A percentile compares a stretch with the other conserved stretches of the same genome.
Evolutionary conservation across 2,888 invertebrate genomes (phyloP).

Genomic region (Prosapia bicincta): DNA sequence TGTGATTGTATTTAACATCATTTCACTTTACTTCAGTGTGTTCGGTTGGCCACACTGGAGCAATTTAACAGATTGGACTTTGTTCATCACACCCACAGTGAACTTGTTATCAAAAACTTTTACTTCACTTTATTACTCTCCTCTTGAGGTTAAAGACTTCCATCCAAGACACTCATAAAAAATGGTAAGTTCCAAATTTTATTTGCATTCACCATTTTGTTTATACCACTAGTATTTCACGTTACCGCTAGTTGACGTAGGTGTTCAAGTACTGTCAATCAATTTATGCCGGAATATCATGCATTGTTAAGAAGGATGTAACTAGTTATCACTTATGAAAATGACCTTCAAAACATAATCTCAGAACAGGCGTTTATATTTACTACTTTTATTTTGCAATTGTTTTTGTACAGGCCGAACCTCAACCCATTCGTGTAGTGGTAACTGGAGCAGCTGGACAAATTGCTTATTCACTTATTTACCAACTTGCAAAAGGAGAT

Average conservation of each 20-base stretch:
- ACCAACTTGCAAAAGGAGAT: slow-evolving; percentile 92
- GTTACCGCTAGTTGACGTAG: not conserved
- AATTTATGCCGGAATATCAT: slow-evolving; percentile 28
- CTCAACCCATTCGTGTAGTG: slow-evolving; percentile 87
- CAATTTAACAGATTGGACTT: not conserved
- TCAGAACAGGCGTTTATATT: slow-evolving; percentile 10
- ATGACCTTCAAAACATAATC: slow-evolving; percentile 28
- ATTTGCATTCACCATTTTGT: not conserved
- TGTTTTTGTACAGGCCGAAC: slow-evolving; percentile 62
- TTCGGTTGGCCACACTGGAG: not conserved
- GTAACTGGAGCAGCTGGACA: slow-evolving; percentile 99
- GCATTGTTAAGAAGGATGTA: slow-evolving; percentile 30
- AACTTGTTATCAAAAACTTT: not conserved
- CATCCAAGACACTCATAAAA: not conserved
- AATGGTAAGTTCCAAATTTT: slow-evolving; percentile 21
- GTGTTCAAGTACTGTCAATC: slow-evolving; percentile 18
- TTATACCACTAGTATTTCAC: not conserved
- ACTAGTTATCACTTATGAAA: slow-evolving; percentile 28
- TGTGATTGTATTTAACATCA: no score
- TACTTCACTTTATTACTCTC: not conserved
- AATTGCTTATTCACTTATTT: slow-evolving; percentile 95
- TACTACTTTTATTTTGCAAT: slow-evolving; percentile 7
- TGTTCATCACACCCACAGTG: not conserved
- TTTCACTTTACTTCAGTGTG: no score
- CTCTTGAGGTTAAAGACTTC: not conserved